Evolutionary conservation across 2,113 vertebrate genomes (phyloP).

Genomic region (Mirza zaza): DNA sequence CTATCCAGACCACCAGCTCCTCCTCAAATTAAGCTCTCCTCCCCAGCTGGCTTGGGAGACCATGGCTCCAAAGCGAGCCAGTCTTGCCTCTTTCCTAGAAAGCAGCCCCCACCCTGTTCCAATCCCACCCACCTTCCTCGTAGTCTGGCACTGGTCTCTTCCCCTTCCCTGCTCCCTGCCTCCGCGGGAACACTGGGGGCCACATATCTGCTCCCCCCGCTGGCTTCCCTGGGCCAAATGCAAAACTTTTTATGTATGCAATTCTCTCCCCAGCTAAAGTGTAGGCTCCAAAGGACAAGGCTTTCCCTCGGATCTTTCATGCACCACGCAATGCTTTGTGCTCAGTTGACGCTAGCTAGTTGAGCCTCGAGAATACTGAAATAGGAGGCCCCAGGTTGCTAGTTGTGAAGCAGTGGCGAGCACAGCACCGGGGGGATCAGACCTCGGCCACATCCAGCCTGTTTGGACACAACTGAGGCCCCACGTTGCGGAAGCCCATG

Average conservation of each 20-base stretch:
- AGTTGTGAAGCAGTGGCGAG: background rate
- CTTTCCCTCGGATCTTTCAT: too few relatives aligned
- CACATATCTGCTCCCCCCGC: background rate
- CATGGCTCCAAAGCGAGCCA: background rate
- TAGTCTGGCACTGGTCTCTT: background rate
- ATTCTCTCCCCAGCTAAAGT: background rate
- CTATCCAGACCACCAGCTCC: background rate
- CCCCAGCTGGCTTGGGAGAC: background rate
- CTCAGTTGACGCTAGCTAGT: too few relatives aligned
- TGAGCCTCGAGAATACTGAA: background rate
- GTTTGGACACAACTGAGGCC: background rate
- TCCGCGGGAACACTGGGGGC: background rate
- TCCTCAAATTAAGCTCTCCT: background rate
- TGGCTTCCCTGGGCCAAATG: background rate
- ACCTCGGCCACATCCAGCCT: background rate
- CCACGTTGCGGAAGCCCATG: too few relatives aligned
- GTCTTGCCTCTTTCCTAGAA: background rate
- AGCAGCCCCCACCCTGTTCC: background rate
- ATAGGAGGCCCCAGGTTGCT: background rate
- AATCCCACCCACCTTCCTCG: background rate
- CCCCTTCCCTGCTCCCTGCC: background rate
- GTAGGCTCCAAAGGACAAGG: background rate
- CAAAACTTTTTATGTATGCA: background rate
- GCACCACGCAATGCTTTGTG: accelerated
- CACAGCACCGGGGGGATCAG: accelerated